Conservation (phyloP, 2,113 vertebrate species). For the Dasypus novemcinctus region DNA sequence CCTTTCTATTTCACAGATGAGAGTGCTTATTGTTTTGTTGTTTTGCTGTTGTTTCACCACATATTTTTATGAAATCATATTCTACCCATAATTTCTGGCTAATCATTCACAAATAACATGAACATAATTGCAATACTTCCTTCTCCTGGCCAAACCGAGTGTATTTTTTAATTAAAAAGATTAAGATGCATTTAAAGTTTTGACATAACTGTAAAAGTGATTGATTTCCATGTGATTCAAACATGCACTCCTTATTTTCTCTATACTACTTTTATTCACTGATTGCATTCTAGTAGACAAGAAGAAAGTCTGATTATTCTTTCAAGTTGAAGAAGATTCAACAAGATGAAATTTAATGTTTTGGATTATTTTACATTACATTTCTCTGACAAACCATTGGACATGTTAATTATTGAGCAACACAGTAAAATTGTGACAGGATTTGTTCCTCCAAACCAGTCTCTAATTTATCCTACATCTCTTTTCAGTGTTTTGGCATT, state of each 20-base stretch:
- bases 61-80: neutral
- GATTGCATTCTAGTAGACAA: neutral
- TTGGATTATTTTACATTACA: neutral
- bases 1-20: neutral
- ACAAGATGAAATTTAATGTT: conserved; percentile 1
- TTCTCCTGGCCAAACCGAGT: neutral
- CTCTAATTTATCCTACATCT: conserved; percentile 11
- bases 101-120: neutral
- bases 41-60: neutral
- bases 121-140: neutral
- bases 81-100: neutral
- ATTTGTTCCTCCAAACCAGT: neutral
- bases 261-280: neutral
- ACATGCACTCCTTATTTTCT: neutral
- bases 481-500: neutral
- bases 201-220: neutral
- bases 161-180: neutral
- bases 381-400: neutral
- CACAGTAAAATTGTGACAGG: neutral
- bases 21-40: neutral
- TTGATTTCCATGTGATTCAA: neutral
- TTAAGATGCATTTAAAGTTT: neutral
- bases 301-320: conserved; percentile 21
- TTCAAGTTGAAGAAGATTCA: neutral
- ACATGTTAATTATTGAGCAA: neutral